Evolutionary conservation across 2,113 vertebrate genomes (phyloP).

Genomic region (Cebus imitator): DNA sequence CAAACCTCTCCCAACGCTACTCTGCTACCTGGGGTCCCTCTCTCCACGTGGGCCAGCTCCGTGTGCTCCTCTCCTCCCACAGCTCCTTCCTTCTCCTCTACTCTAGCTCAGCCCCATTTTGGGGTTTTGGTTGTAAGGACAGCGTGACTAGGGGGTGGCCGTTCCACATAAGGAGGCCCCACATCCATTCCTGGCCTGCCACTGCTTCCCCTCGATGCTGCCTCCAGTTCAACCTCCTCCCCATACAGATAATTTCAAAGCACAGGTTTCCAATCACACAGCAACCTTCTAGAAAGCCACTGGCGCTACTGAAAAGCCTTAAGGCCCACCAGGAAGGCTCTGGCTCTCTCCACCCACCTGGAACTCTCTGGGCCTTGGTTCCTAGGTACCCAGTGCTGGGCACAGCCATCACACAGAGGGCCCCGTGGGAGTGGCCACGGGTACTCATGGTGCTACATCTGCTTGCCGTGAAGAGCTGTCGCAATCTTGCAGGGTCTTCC

Average conservation of each 20-base stretch:
- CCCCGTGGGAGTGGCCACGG: rapidly evolving
- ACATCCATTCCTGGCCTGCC: rapidly evolving
- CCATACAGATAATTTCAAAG: neutral
- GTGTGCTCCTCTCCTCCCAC: too few species aligned
- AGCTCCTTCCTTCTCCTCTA: neutral
- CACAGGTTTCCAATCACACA: neutral
- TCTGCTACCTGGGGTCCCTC: neutral
- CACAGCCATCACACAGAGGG: rapidly evolving
- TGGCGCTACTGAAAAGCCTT: neutral
- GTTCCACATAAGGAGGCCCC: neutral
- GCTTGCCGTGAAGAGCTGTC: neutral
- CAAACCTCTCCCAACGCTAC: rapidly evolving
- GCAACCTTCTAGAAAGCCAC: neutral
- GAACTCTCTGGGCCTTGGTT: neutral
- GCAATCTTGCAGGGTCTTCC: neutral
- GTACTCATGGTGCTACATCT: rapidly evolving
- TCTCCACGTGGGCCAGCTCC: neutral
- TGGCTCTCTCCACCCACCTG: neutral
- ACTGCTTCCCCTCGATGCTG: neutral
- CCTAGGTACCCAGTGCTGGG: rapidly evolving
- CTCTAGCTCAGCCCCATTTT: neutral
- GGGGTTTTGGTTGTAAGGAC: neutral
- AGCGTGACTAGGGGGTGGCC: neutral
- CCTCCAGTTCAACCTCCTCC: neutral
- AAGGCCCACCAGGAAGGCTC: neutral